A percentile compares a stretch with the other conserved stretches of the same genome.
These are phyloP conservation scores for Pungitius pungitius DNA, from an alignment of 2,113 vertebrate genomes.

Conservation along the genomic window DNA sequence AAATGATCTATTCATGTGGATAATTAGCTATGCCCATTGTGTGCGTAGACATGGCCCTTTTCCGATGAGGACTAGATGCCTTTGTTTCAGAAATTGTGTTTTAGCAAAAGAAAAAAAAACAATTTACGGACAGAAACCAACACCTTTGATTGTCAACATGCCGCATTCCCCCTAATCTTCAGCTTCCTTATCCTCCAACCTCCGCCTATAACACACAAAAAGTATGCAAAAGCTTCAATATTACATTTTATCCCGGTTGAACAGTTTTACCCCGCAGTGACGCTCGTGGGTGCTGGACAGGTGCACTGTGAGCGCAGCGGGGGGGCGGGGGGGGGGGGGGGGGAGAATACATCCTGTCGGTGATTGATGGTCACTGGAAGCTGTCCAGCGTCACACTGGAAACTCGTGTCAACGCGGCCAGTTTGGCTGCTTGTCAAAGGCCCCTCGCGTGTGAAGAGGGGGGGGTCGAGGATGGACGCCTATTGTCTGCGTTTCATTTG, in stretches of 20 bases:
- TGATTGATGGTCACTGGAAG: slow-evolving; percentile 66
- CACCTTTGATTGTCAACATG: slow-evolving; percentile 2
- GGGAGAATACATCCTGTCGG: slow-evolving; percentile 49
- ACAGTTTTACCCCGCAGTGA: slow-evolving; percentile 36
- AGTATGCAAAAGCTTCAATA: too few species aligned
- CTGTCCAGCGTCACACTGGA: slow-evolving; percentile 54
- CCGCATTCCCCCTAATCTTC: too few species aligned
- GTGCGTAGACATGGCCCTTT: too few species aligned
- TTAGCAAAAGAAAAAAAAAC: neutral
- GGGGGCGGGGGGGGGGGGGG: slow-evolving; percentile 8
- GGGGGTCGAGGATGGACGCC: slow-evolving; percentile 24
- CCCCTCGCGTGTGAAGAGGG: slow-evolving; percentile 19
- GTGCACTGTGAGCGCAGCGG: slow-evolving; percentile 42
- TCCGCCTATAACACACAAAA: too few species aligned
- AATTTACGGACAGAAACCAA: neutral
- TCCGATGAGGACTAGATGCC: neutral
- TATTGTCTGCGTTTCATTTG: slow-evolving; percentile 49
- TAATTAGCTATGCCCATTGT: slow-evolving; percentile 4
- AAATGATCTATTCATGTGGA: slow-evolving; percentile 2
- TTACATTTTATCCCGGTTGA: slow-evolving; percentile 35
- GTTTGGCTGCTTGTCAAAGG: slow-evolving; percentile 60
- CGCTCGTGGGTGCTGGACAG: slow-evolving; percentile 47
- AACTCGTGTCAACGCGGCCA: slow-evolving; percentile 24
- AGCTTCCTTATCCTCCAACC: too few species aligned
- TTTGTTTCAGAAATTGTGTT: neutral